Base-by-base conservation (phyloP, 1,140 invertebrate genomes). In the Dendrolimus punctatus region DNA sequence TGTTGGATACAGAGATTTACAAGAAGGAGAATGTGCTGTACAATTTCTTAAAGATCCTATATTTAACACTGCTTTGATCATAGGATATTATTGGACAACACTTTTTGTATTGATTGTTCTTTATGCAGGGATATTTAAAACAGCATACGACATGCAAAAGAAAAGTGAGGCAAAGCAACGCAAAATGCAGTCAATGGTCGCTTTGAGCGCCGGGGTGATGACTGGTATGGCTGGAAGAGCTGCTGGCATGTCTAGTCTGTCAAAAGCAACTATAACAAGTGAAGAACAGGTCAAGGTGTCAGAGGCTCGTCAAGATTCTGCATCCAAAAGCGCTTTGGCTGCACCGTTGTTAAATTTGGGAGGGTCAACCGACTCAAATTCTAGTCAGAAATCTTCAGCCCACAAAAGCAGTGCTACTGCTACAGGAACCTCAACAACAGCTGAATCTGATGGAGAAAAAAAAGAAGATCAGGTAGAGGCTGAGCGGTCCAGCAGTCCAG, bases 81-180 rank as follows among this genome's bases (percentile, higher is more conserved):
- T 99, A 62, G 95, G 95, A 37, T 99, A 99, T 77, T 99, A 98
- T 81, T 99, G 98, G 96, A 97, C 95, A 0, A 99, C 98, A 0
- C 82, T 99, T 0, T 92, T 98, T 37, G 95, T 99, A 3, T 89
- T 99, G 5, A 96, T 99, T 73, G 92, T 97, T 51, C 89, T 99
- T 0, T 99, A 99, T 80, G 95, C 93, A 44, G 97, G 98, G 4
- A 99, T 99, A 69, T 99, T 99, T 83, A 96, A 96, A 76, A 99
- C 98, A 8, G 98, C 98, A 0, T 97, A 98, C 70, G 94, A 98
- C 64, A 97, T 99, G 94, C 98, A 99, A 73, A 95, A 97, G 74
- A 99, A 99, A 78, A 98, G 97, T 54, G 97, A 98, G 80, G 95
- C 94, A 0, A 98, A 98, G 73, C 95, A 98, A 71, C 90, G 94